Base-by-base conservation (phyloP, 92 coral and sea anemone species). In the Nematostella vectensis region DNA sequence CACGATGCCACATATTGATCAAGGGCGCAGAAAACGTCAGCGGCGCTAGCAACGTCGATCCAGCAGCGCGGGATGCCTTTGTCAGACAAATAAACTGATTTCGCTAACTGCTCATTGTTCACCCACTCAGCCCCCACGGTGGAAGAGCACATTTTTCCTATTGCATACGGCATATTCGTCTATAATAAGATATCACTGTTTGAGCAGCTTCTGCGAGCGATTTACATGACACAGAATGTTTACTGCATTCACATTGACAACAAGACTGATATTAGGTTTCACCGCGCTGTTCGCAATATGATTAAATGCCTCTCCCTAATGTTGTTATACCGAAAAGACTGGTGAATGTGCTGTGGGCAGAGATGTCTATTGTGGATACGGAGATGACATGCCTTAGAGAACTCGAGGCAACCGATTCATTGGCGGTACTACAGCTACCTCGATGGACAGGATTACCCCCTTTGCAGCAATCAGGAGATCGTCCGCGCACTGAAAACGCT, bases 361-460 rank as follows among this genome's bases (percentile, higher is more conserved):
- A 57, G 11, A 58, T 72, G 22, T 78, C 81, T 0, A 59, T 70
- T 10, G 54, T 82, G 59, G 54, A 63, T 27, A 77, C 85, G 12
- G 66, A 78, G 47, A 13, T 82, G 53, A 47, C 36, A 15, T 82
- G 91, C 37, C 47, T 82, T 68, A 62, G 66, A 48, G 89, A 82
- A 23, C 60, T 82, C 62, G 23, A 43, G 43, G 29, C 59, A 71
- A 44, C 25, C 65, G 13, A 65, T 69, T 15, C 48, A 24, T 0
- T 82, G 89, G 89, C 68, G 68, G 45, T 82, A 82, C 57, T 61
- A 78, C 20, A 65, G 70, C 21, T 75, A 71, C 51, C 17, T 82
- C 10, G 37, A 67, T 19, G 89, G 89, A 15, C 89, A 80, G 39
- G 88, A 80, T 27, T 69, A 61, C 56, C 88, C 88, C 6, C 66